Evolutionary conservation across 2,888 invertebrate species (phyloP).

Genomic region (Synanthedon myopaeformis): DNA sequence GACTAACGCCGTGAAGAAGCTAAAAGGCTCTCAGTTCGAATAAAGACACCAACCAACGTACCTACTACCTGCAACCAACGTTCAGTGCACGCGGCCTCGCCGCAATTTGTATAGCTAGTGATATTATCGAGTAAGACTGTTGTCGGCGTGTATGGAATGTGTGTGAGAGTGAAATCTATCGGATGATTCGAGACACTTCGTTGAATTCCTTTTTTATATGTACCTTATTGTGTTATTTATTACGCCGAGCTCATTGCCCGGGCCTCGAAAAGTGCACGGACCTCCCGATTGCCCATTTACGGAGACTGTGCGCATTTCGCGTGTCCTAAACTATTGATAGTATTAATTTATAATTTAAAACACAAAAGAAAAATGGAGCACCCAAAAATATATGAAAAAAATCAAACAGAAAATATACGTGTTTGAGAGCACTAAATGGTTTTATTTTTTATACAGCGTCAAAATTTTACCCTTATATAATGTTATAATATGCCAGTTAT

Average conservation of each 20-base stretch:
- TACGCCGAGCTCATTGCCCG: constrained; percentile 67
- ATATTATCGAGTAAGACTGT: constrained; percentile 64
- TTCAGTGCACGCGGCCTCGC: constrained; percentile 55
- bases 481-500: no score
- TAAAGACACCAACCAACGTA: constrained; percentile 39
- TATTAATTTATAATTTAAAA: constrained; percentile 66
- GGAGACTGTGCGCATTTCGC: constrained; percentile 44
- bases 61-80: constrained; percentile 25
- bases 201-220: constrained; percentile 51
- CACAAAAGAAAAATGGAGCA: constrained; percentile 62
- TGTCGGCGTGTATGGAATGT: constrained; percentile 52
- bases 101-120: constrained; percentile 67
- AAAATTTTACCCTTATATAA: no score
- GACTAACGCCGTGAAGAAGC: constrained; percentile 88
- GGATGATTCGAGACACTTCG: constrained; percentile 61
- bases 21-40: constrained; percentile 76
- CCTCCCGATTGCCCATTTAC: constrained; percentile 64
- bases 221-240: constrained; percentile 45
- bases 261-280: constrained; percentile 43
- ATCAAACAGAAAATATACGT: constrained; percentile 63
- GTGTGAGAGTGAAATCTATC: constrained; percentile 55
- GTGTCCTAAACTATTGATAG: constrained; percentile 58
- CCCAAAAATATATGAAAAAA: constrained; percentile 51
- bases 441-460: constrained; percentile 25
- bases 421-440: constrained; percentile 52